Base-by-base conservation (phyloP, 2,888 invertebrate species). In the Craniophora ligustri region DNA sequence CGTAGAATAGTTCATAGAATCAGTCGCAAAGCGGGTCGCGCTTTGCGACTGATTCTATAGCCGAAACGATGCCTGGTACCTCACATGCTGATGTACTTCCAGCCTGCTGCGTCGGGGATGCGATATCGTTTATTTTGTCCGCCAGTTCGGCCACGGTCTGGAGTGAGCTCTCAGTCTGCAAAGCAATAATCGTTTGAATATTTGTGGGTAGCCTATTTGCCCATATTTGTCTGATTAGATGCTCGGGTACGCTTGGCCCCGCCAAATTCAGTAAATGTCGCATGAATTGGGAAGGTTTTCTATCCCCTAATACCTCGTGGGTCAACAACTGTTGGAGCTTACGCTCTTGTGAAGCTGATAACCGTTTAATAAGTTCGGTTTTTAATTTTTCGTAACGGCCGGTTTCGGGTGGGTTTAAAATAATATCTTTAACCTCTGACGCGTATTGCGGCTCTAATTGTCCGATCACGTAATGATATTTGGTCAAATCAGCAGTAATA, bases 361-460 rank as follows among this genome's bases (percentile, higher is more conserved):
- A n/a, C n/a, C n/a, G n/a, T n/a, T n/a, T n/a, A n/a, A 36, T 11
- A 1, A 36, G 15, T 6, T 36, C 36, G 2, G 36, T 19, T 10
- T 36, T 36, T 7, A 36, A n/a, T 11, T 19, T 36, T 11, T 36
- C 36, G 5, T 36, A 36, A 11, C 13, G 18, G 19, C 2, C 11
- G 7, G 18, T 11, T 4, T 15, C 7, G 11, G 42, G 42, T 1
- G 42, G 32, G 5, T 42, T 34, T 10, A 32, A 14, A 8, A 42
- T 34, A 5, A 41, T 10, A 14, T 42, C 21, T 14, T 32, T 32
- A 1, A 44, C 23, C 5, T 34, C 21, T 5, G 32, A 5, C 1
- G 32, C 21, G 21, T 44, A 21, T 15, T 23, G 34, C 1, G 32
- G 42, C 5, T 44, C 42, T 11, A 41, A 19, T 11, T 41, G 41